Base-by-base conservation (phyloP, 1,140 invertebrate species). In the Cyclargus thomasi region DNA sequence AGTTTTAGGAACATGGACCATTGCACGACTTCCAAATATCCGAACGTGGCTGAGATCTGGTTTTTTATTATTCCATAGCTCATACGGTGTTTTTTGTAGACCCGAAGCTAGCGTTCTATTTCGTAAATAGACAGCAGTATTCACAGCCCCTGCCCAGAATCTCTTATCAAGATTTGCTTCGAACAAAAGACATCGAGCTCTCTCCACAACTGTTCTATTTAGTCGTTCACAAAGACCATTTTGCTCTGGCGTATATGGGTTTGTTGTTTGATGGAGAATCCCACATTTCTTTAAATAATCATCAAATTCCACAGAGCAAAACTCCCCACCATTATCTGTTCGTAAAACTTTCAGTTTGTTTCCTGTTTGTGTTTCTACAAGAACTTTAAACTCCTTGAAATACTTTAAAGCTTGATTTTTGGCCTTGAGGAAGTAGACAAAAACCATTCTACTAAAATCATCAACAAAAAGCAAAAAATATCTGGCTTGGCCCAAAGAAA, bases 241-340 rank as follows among this genome's bases (percentile, higher is more conserved):
- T 71, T 91, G 83, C 67, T 93, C 71, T 17, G 89, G 84, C 16
- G 80, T 88, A 69, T 91, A 91, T 2, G 80, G 67, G 18, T 79
- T 76, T 11, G 76, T 82, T 53, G 65, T 78, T 76, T 64, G 63
- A 22, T 64, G 63, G 11, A 64, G 8, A 16, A 64, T 64, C n/a
- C 63, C 63, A 11, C 20, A n/a, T 16, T 64, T 53, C 18, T 53
- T 64, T 36, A 64, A 53, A 64, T 23, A 64, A 16, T 23, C 17
- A 22, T 53, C 63, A 47, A 64, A 53, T 64, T 64, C 63, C 5
- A n/a, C 39, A 64, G 63, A 64, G 16, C 63, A 53, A 64, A 64
- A 64, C 10, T 64, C 35, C 17, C 63, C 63, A 20, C 63, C 63
- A 64, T 64, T 64, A 20, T 64, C 63, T 64, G 63, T 64, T 53